These are phyloP conservation scores for Synanthedon myopaeformis DNA, from an alignment of 2,888 invertebrate genomes.

Conservation along the genomic window DNA sequence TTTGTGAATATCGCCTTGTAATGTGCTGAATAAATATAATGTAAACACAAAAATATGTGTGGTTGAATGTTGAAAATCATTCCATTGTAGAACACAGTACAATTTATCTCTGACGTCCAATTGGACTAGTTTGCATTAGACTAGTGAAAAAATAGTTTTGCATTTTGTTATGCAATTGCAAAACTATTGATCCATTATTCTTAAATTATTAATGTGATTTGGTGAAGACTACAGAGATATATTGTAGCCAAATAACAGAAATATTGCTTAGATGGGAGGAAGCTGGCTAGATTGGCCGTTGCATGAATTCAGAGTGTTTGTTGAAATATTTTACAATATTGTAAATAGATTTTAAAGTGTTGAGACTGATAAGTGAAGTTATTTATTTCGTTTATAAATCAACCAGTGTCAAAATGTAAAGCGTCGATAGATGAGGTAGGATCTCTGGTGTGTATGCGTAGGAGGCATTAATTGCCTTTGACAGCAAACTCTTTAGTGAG, in stretches of 20 bases:
- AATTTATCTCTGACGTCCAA: not conserved
- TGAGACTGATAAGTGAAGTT: constrained; percentile 68
- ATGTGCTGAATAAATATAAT: not conserved
- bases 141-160: too few relatives aligned
- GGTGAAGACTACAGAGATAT: not conserved
- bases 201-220: too few relatives aligned
- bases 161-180: too few relatives aligned
- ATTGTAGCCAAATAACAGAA: not conserved
- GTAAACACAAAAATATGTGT: too few relatives aligned
- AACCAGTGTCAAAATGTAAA: constrained; percentile 61
- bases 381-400: constrained; percentile 64
- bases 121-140: too few relatives aligned
- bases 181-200: too few relatives aligned
- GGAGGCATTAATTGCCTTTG: too few relatives aligned
- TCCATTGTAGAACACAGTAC: not conserved
- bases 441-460: constrained; percentile 33
- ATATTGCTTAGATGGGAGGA: not conserved
- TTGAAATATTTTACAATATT: constrained; percentile 34
- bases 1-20: not conserved
- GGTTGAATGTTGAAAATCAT: not conserved
- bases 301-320: not conserved
- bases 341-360: constrained; percentile 65
- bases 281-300: not conserved
- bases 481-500: too few relatives aligned
- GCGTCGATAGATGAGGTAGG: constrained; percentile 41